These are phyloP conservation scores for Patella depressa DNA, from an alignment of 2,888 invertebrate genomes.

Conservation along the genomic window DNA sequence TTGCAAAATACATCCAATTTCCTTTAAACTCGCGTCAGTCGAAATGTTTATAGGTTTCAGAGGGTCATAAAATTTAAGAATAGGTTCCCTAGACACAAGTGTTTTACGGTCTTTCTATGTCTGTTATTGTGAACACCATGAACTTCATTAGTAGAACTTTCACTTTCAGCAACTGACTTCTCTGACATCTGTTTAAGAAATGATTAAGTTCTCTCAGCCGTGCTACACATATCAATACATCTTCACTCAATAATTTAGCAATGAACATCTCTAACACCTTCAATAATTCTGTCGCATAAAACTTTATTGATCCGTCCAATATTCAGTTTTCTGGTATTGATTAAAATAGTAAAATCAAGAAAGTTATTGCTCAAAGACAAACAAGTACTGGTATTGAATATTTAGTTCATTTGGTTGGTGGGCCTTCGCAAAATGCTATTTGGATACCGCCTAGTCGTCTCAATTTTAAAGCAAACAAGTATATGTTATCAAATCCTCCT, in stretches of 20 bases:
- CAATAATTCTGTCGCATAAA: constrained; percentile 17
- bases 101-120: background rate
- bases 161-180: background rate
- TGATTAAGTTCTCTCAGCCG: background rate
- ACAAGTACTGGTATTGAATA: no score
- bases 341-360: no score
- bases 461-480: background rate
- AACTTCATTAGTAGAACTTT: background rate
- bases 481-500: background rate
- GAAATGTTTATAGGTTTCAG: no score
- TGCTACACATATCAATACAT: constrained; percentile 4
- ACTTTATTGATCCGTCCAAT: background rate
- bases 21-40: no score
- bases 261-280: background rate
- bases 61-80: no score
- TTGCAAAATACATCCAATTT: no score
- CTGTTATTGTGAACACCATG: background rate
- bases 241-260: constrained; percentile 3
- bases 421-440: constrained; percentile 2
- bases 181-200: background rate
- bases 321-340: background rate
- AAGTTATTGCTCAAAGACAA: no score
- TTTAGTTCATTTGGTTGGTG: background rate
- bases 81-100: no score
- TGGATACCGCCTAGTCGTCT: background rate